Base-by-base conservation (phyloP, 2,888 invertebrate genomes). In the Thymelicus acteon region DNA sequence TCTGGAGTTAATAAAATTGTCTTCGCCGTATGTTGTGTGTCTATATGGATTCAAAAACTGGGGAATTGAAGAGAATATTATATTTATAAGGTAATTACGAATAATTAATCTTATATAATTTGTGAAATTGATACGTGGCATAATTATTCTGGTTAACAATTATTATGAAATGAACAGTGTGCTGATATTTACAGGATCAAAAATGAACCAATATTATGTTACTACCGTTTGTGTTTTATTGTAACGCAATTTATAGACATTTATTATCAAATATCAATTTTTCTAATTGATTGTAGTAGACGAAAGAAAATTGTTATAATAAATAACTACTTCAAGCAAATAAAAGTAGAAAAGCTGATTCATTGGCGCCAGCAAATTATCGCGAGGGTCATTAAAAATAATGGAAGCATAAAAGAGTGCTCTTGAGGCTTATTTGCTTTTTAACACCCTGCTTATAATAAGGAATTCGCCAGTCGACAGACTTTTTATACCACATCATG, bases 1-100 rank as follows among this genome's bases (percentile, higher is more conserved):
- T 77, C 77, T 77, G 77, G 49, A 60, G 62, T 12, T 40, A 76
- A 80, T 79, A 81, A 83, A 72, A 73, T 61, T 65, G 54, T 70
- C 62, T 64, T 68, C 52, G 37, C 15, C 60, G 49, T 44, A 58
- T 49, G 54, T 66, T 40, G 62, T 58, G 57, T 62, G 54, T 15
- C 61, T 61, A 66, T 60, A 10, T 58, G 57, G n/a, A 40, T 71
- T n/a, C 19, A 37, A 39, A 49, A 67, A 19, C 24, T 10, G 24
- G 10, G 52, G 10, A 37, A 31, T n/a, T 58, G 37, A 58, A 58
- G 37, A 37, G n/a, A n/a, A 37, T 52, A 7, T 44, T 7, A 8
- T 40, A 40, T 10, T 19, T 1, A 19, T 19, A 19, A 19, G 1
- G 19, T 2, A 19, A 19, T 19, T 19, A 19, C 19, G 19, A 19